Evolutionary conservation across 1,140 invertebrate genomes (phyloP).

Genomic region (Caenorhabditis inopinata): DNA sequence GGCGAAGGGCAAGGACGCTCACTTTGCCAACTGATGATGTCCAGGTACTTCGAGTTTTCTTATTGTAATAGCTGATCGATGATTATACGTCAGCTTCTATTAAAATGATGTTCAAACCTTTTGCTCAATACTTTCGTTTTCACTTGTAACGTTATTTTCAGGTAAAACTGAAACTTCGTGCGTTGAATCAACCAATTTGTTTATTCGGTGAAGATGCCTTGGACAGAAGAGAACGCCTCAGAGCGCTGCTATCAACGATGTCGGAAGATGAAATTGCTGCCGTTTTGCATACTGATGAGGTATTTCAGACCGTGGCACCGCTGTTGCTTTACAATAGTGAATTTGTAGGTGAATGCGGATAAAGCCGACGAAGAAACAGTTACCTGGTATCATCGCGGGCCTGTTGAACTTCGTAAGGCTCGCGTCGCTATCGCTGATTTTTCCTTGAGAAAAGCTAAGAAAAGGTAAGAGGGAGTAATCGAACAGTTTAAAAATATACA

Average conservation of each 20-base stretch:
- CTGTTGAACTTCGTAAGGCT: slow-evolving; percentile 54
- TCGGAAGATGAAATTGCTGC: slow-evolving; percentile 60
- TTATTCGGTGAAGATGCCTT: slow-evolving; percentile 64
- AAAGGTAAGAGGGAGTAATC: too few species aligned
- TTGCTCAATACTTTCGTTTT: too few species aligned
- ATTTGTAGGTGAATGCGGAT: slow-evolving; percentile 49
- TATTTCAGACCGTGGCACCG: too few species aligned
- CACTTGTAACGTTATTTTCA: slow-evolving; percentile 19
- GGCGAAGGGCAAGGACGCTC: slow-evolving; percentile 57
- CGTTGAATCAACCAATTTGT: slow-evolving; percentile 63
- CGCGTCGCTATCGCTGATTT: slow-evolving; percentile 62
- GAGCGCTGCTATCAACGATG: slow-evolving; percentile 57
- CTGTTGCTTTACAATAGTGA: too few species aligned
- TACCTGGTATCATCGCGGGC: slow-evolving; percentile 64
- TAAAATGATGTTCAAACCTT: too few species aligned
- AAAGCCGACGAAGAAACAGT: slow-evolving; percentile 51
- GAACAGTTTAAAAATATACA: too few species aligned
- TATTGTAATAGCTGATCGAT: too few species aligned
- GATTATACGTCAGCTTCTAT: too few species aligned
- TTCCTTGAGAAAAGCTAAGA: slow-evolving; percentile 57
- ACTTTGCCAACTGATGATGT: slow-evolving; percentile 63
- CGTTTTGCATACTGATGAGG: slow-evolving; percentile 54
- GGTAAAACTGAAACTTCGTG: slow-evolving; percentile 64
- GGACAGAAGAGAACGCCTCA: slow-evolving; percentile 61
- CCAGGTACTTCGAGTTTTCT: too few species aligned